A percentile compares a stretch with the other conserved stretches of the same genome.
Conservation (phyloP, 2,113 vertebrate genomes). For the Sturnira hondurensis region DNA sequence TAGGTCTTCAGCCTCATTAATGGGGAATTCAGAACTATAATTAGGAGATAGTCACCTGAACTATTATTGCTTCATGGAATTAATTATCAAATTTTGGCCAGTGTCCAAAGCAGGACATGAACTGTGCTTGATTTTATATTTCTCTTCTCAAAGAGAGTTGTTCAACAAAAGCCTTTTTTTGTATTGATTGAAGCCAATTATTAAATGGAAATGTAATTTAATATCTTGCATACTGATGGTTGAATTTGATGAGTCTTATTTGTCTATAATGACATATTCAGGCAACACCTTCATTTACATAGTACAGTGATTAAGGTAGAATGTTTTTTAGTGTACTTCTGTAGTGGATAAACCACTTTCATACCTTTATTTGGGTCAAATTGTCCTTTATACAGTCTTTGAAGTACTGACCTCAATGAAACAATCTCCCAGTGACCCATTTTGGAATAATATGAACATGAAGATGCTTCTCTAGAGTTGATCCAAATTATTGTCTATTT, state of each 20-base stretch:
- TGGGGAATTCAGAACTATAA: not conserved
- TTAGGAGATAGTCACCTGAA: not conserved
- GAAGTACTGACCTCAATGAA: slow-evolving; percentile 1
- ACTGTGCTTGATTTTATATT: slow-evolving; percentile 7
- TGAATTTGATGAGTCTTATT: slow-evolving; percentile 16
- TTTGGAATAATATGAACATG: slow-evolving; percentile 3
- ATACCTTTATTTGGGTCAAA: slow-evolving; percentile 29
- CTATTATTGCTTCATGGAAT: not conserved
- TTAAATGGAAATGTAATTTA: not conserved
- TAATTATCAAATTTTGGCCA: slow-evolving; percentile 13
- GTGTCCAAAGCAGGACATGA: slow-evolving; percentile 17
- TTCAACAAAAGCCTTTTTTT: slow-evolving; percentile 47
- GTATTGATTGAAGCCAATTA: slow-evolving; percentile 19
- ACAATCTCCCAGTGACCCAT: slow-evolving; percentile 35
- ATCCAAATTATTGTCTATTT: not conserved
- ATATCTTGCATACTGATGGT: not conserved
- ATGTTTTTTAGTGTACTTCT: not conserved
- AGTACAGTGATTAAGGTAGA: not conserved
- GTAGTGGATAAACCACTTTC: not conserved
- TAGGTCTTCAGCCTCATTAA: not conserved
- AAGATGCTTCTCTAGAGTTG: not conserved
- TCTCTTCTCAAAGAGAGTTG: not conserved
- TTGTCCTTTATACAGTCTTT: slow-evolving; percentile 4
- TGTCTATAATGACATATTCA: not conserved
- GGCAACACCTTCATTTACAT: not conserved